Base-by-base conservation (phyloP, 2,888 invertebrate genomes). In the Steinernema carpocapsae region DNA sequence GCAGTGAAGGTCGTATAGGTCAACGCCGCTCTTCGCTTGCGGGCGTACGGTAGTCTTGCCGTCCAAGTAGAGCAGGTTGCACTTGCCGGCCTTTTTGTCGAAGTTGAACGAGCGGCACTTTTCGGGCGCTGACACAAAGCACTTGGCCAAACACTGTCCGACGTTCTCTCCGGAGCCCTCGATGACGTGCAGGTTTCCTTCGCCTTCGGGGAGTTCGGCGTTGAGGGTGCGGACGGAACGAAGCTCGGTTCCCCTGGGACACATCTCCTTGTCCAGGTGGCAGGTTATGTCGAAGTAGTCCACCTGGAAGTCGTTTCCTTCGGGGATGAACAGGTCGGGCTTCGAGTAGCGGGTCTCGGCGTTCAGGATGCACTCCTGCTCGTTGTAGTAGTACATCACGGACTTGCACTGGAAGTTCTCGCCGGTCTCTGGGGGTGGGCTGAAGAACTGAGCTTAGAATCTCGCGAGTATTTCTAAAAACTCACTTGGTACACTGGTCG, bases 341-440 rank as follows among this genome's bases (percentile, higher is more conserved):
- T 87, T 85, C 52, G 84, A 80, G 52, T 74, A 77, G 56, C 85
- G 79, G 26, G 84, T 82, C 73, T 87, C 87, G n/a, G 86, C 83
- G 76, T 87, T 87, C 59, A 87, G 77, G 76, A 87, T 87, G 78
- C 87, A 87, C 76, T 87, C 87, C 74, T 84, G 81, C 74, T 87
- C 86, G 76, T 86, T 87, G 84, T 87, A 87, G 80, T 87, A 87
- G 80, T 87, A 87, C 87, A 87, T 87, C 59, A 84, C 87, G n/a
- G 87, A 87, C 76, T 85, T 86, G 83, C 87, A 87, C 45, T 81
- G 81, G 78, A 86, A 86, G 73, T 82, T 82, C 24, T 84, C 83
- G 51, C 86, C 87, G 48, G 86, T 85, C 82, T 87, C 87, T 71
- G 87, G 85, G 32, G 87, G 87, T 64, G 87, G 87, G 76, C 83